A percentile compares a stretch with the other conserved stretches of the same genome.
These are phyloP conservation scores for Diplodus sargus DNA, from an alignment of 2,797 vertebrate species.

Conservation along the genomic window DNA sequence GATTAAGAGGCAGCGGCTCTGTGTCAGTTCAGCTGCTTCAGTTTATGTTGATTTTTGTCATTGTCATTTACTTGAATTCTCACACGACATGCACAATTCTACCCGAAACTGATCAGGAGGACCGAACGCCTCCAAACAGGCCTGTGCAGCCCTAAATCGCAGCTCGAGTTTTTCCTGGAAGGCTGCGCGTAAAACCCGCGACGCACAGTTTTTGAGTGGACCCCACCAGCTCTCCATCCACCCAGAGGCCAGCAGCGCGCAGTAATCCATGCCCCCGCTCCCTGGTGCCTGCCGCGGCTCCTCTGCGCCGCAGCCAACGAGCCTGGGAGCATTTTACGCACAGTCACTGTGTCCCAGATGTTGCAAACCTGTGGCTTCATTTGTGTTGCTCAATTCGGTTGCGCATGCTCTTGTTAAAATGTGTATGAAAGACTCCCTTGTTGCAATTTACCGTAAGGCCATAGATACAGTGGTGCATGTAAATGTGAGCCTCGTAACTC, in stretches of 20 bases:
- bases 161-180: constrained; percentile 18
- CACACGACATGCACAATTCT: background rate
- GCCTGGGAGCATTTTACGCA: constrained; percentile 21
- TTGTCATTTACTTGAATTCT: background rate
- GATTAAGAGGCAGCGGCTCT: background rate
- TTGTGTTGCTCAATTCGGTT: constrained; percentile 18
- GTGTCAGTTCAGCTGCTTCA: background rate
- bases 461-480: background rate
- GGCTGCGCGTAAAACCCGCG: background rate
- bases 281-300: constrained; percentile 1
- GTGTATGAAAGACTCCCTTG: constrained; percentile 29
- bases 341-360: constrained; percentile 23
- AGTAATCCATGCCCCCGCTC: background rate
- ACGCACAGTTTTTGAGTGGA: background rate
- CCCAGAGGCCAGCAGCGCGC: background rate
- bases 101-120: background rate
- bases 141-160: background rate
- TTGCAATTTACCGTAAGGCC: constrained; percentile 15
- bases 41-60: background rate
- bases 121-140: background rate
- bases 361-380: constrained; percentile 42
- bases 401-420: constrained; percentile 37
- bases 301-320: background rate
- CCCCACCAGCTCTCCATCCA: constrained; percentile 2
- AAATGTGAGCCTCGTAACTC: background rate